These are phyloP conservation scores for Scaptomyza montana DNA, from an alignment of 1,140 invertebrate species.

Conservation along the genomic window DNA sequence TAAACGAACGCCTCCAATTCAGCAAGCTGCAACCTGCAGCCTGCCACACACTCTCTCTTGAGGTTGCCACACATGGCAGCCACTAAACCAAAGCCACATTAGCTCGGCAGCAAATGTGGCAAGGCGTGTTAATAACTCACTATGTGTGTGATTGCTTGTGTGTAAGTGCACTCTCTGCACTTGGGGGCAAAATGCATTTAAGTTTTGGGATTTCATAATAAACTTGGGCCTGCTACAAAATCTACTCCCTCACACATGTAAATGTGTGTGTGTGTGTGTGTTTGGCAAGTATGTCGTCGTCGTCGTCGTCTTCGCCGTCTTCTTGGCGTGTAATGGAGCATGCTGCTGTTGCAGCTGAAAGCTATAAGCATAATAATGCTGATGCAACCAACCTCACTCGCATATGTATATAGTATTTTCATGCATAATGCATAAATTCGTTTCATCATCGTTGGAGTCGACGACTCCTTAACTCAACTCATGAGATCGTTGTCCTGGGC, in stretches of 20 bases:
- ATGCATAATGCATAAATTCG: conserved; percentile 80
- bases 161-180: conserved; percentile 61
- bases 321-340: conserved; percentile 73
- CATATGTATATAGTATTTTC: conserved; percentile 44
- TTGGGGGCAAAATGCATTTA: conserved; percentile 64
- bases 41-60: conserved; percentile 8
- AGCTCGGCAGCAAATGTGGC: conserved; percentile 80
- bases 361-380: conserved; percentile 27
- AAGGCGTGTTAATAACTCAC: conserved; percentile 82
- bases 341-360: conserved; percentile 47
- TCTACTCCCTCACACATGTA: not conserved
- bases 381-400: conserved; percentile 41
- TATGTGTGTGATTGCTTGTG: conserved; percentile 29
- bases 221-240: conserved; percentile 44
- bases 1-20: conserved; percentile 44
- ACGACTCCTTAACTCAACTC: conserved; percentile 31
- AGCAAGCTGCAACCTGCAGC: conserved; percentile 1
- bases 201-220: conserved; percentile 80
- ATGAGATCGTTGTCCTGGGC: conserved; percentile 53
- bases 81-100: conserved; percentile 80
- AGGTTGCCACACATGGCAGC: conserved; percentile 53
- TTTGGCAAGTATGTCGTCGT: conserved; percentile 44
- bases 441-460: conserved; percentile 62
- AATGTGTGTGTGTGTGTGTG: conserved; percentile 28
- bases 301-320: conserved; percentile 26